Base-by-base conservation (phyloP, 2,888 invertebrate species). In the Hypomecis punctinalis region DNA sequence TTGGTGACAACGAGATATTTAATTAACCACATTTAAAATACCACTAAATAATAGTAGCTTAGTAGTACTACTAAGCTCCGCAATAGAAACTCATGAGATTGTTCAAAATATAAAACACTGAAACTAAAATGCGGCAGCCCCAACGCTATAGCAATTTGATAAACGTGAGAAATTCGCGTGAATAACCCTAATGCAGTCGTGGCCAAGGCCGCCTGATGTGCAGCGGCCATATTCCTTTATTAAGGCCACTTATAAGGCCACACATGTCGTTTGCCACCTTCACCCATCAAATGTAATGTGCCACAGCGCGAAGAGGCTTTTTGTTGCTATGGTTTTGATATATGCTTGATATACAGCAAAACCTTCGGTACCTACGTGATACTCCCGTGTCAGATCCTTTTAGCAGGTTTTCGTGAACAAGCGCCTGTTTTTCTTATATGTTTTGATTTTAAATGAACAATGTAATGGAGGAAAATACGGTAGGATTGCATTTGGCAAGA, bases 101-200 rank as follows among this genome's bases (percentile, higher is more conserved):
- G 39, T 39, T 9, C 7, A 9, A 39, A 43, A 10, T 47, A 33
- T 35, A 35, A 33, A 47, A 3, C 9, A 23, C 2, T 33, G 33
- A 37, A 49, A 37, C 4, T 7, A 37, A 36, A 37, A 36, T n/a
- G 8, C 4, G 0, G 2, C 11, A 0, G 37, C 37, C 7, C 5
- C n/a, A 10, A 6, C 5, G 36, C 8, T n/a, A 48, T 5, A 42
- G 35, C 10, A 76, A 75, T 75, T 71, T 72, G 73, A 75, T 76
- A 75, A 74, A 75, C 68, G 72, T 69, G 53, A 52, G 66, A 69
- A 71, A 71, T 65, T 53, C 56, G 36, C 57, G 81, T 82, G 81
- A 84, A 83, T 84, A 82, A 86, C 85, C 79, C 77, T 52, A 42
- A 42, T 52, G 33, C 52, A 80, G 66, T 69, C 72, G 75, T 62